A percentile compares a stretch with the other conserved stretches of the same genome.
Evolutionary conservation across 2,113 vertebrate genomes (phyloP).

Genomic region (Platanista minor): DNA sequence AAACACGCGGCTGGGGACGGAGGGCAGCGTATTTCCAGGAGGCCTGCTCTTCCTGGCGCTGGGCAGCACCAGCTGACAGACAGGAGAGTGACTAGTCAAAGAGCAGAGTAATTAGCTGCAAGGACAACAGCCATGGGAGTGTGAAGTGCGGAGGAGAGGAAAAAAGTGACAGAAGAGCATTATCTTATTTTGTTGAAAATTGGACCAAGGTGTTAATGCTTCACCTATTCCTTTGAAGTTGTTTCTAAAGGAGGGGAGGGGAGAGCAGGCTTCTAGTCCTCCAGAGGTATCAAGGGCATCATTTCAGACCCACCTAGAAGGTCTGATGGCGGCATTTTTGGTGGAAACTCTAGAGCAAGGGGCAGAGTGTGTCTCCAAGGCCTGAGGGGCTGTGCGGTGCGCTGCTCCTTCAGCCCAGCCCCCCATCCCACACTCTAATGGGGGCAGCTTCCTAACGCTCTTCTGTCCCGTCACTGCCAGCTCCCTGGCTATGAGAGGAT

Average conservation of each 20-base stretch:
- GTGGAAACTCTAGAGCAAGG: neutral
- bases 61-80: neutral
- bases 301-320: neutral
- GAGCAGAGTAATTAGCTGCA: constrained; percentile 39
- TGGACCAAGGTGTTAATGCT: constrained; percentile 34
- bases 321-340: neutral
- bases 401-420: neutral
- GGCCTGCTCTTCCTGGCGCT: neutral
- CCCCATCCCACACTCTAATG: neutral
- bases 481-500: neutral
- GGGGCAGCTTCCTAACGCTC: neutral
- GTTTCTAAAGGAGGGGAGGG: neutral
- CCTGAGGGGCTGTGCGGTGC: rapidly evolving
- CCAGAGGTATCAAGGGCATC: neutral
- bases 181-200: constrained; percentile 34
- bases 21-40: neutral
- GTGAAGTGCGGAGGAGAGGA: neutral
- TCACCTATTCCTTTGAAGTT: constrained; percentile 27
- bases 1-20: rapidly evolving
- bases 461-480: no score
- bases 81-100: constrained; percentile 30
- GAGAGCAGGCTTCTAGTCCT: neutral
- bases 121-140: constrained; percentile 57
- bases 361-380: no score
- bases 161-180: constrained; percentile 26